A percentile compares a stretch with the other conserved stretches of the same genome.
Conservation (phyloP, 2,888 invertebrate species). For the Xestia c-nigrum region DNA sequence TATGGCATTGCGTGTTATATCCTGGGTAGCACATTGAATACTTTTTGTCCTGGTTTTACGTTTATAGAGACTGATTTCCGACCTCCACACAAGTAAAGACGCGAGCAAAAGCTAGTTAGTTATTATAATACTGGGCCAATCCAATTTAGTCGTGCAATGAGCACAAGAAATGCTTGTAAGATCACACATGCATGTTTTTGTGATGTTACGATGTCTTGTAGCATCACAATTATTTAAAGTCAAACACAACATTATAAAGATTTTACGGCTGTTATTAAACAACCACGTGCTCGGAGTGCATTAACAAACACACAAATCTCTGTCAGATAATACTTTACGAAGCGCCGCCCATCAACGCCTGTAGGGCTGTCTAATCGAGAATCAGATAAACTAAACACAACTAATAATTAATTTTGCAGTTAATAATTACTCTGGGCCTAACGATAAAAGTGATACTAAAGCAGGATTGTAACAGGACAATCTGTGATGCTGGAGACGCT, state of each 20-base stretch:
- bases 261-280: slow-evolving; percentile 27
- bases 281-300: slow-evolving; percentile 39
- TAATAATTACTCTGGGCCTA: not conserved
- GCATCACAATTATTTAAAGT: slow-evolving; percentile 17
- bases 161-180: no score
- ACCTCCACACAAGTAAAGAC: not conserved
- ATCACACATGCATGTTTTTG: no score
- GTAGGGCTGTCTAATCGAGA: slow-evolving; percentile 42
- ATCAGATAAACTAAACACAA: slow-evolving; percentile 6
- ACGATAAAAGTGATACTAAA: not conserved
- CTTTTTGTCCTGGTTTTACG: not conserved
- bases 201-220: no score
- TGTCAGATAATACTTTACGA: slow-evolving; percentile 40
- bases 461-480: not conserved
- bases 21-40: not conserved
- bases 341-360: slow-evolving; percentile 49
- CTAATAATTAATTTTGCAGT: not conserved
- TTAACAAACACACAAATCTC: slow-evolving; percentile 55
- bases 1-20: no score
- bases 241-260: slow-evolving; percentile 10
- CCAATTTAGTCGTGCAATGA: no score
- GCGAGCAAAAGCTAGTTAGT: not conserved
- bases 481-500: not conserved
- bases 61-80: not conserved
- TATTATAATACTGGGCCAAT: not conserved